A percentile compares a stretch with the other conserved stretches of the same genome.
Evolutionary conservation across 2,113 vertebrate species (phyloP).

Genomic region (Heterotilapia buettikoferi): DNA sequence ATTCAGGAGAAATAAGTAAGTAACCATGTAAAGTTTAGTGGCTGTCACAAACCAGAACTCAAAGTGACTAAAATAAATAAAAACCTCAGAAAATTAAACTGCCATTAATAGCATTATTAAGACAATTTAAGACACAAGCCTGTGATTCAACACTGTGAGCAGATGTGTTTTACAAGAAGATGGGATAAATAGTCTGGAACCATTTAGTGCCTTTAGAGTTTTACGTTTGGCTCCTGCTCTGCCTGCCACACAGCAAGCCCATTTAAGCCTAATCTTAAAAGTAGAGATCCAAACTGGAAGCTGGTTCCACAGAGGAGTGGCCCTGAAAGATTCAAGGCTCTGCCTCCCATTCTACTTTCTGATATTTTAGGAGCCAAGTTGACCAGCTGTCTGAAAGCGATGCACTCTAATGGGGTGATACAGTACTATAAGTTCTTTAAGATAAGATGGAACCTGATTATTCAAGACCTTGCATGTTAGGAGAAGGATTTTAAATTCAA

Average conservation of each 20-base stretch:
- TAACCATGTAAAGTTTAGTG: neutral
- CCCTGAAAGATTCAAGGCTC: neutral
- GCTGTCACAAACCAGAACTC: neutral
- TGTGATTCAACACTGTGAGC: neutral
- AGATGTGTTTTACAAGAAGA: neutral
- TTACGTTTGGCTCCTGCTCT: neutral
- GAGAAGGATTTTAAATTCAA: neutral
- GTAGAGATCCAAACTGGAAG: neutral
- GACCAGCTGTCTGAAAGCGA: neutral
- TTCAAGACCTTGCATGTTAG: neutral
- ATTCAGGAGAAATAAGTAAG: neutral
- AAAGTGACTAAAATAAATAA: neutral
- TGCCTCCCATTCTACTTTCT: neutral
- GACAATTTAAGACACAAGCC: neutral
- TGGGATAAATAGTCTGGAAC: too few species aligned
- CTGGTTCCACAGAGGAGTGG: neutral
- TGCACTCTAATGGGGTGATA: neutral
- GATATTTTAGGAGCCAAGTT: neutral
- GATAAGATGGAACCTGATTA: neutral
- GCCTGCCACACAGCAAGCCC: neutral
- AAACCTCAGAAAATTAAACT: neutral
- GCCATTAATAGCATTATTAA: neutral
- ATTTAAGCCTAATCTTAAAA: neutral
- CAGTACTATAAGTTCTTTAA: neutral
- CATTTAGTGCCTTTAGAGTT: neutral